Conservation (phyloP, 2,797 vertebrate genomes). For the Netta rufina region DNA sequence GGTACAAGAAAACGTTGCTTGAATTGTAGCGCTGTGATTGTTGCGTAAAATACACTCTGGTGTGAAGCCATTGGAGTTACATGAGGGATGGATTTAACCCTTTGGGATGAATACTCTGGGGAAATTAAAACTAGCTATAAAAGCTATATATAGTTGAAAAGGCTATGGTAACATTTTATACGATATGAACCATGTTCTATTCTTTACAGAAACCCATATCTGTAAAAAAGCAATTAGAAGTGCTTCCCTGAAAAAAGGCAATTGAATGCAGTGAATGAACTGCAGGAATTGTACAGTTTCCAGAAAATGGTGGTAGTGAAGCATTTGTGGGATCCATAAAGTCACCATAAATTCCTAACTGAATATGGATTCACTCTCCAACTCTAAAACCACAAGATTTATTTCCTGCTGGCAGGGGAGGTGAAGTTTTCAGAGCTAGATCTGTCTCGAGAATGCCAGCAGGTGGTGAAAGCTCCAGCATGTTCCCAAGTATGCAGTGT, state of each 20-base stretch:
- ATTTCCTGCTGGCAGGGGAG: conserved; percentile 58
- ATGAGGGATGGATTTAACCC: background rate
- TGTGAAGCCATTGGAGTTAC: background rate
- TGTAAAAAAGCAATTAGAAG: conserved; percentile 67
- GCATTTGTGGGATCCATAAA: conserved; percentile 73
- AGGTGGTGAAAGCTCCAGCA: conserved; percentile 40
- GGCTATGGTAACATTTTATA: conserved; percentile 33
- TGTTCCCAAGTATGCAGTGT: background rate
- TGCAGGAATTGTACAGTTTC: conserved; percentile 67
- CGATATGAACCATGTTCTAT: conserved; percentile 5
- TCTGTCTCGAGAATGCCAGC: conserved; percentile 24
- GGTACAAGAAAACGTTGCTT: background rate
- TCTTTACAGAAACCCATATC: conserved; percentile 60
- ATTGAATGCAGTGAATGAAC: conserved; percentile 62
- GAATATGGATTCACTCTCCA: conserved; percentile 73
- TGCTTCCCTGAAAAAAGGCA: conserved; percentile 51
- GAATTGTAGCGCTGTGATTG: background rate
- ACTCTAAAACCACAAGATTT: conserved; percentile 69
- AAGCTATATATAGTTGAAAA: conserved; percentile 53
- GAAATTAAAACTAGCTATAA: conserved; percentile 57
- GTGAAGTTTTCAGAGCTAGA: background rate
- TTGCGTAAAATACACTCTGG: background rate
- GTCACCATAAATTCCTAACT: conserved; percentile 72
- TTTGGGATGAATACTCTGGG: conserved; percentile 21
- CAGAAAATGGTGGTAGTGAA: conserved; percentile 71